phyloP scores from a whole-genome alignment of 2,888 invertebrate genomes.

The Erebia epiphron region DNA sequence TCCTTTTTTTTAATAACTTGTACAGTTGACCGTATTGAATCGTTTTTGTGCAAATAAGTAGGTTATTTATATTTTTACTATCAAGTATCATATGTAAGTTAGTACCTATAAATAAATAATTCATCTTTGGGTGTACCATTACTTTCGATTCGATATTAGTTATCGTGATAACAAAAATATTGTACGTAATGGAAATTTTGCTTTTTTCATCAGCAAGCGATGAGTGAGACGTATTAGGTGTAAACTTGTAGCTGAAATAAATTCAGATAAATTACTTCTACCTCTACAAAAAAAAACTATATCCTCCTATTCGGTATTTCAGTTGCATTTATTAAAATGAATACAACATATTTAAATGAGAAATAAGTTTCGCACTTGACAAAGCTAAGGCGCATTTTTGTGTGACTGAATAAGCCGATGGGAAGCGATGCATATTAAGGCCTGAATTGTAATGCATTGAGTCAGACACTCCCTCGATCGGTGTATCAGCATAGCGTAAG shows the following conservation, averaged over 20 bases:
- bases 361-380: conserved; percentile 14
- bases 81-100: background rate
- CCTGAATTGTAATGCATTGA: conserved; percentile 37
- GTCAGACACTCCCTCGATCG: conserved; percentile 32
- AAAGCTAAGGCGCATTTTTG: conserved; percentile 28
- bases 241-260: too few species aligned
- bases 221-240: too few species aligned
- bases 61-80: background rate
- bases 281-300: too few species aligned
- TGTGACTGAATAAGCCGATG: conserved; percentile 22
- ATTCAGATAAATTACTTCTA: too few species aligned
- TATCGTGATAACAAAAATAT: too few species aligned
- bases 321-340: too few species aligned
- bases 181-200: too few species aligned
- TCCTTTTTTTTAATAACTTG: conserved; percentile 7
- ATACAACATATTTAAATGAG: background rate
- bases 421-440: conserved; percentile 28
- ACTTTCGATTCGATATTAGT: too few species aligned
- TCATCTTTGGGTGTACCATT: too few species aligned
- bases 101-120: too few species aligned
- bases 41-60: background rate
- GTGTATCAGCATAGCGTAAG: conserved; percentile 19
- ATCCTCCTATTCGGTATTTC: too few species aligned
- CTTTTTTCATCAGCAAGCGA: too few species aligned
- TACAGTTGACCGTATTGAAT: background rate